Base-by-base conservation (phyloP, 2,888 invertebrate genomes). In the Hirtodrosophila histrioides region DNA sequence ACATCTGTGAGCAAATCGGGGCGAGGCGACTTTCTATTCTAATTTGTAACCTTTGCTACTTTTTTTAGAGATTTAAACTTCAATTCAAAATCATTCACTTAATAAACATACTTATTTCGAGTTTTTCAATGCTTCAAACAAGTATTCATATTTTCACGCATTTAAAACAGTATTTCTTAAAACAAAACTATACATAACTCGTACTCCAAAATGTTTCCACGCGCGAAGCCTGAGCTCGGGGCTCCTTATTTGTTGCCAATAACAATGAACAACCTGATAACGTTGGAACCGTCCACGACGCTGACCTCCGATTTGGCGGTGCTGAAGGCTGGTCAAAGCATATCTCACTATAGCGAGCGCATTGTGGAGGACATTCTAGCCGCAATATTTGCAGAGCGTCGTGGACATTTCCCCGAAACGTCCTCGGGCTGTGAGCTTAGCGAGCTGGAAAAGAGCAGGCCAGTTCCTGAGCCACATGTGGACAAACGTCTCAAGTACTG, bases 401-500 rank as follows among this genome's bases (percentile, higher is more conserved):
- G 68, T 0, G 89, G 89, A 0, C 67, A 65, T 0, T 79, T 76
- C 5, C 58, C 84, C 0, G 60, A 79, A 3, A 80, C 88, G 0
- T 82, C 87, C 0, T 89, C 89, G 1, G 48, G 61, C 0, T 85
- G 79, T 27, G 50, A 65, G 0, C 0, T 50, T 6, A 11, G 8
- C 3, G 29, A 50, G 0, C 3, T 39, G 7, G 23, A 39, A 11
- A 1, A 7, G 0, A 3, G 2, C 0, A 4, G 5, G 0, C 44
- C 35, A 23, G 9, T 45, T 2, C 53, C 64, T 0, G 82, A 75
- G 4, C 67, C 65, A 2, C 77, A 78, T 37, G 77, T 83, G 24
- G 90, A 90, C 46, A 77, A 72, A n/a, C 84, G 90, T 3, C 74
- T 90, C 0, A 58, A 76, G 17, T 90, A 90, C 50, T 90, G 90